Evolutionary conservation across 2,888 invertebrate genomes (phyloP), one percentile per base, ranked within the genome.

Genomic region (Pycnomerus fuliginosus): DNA sequence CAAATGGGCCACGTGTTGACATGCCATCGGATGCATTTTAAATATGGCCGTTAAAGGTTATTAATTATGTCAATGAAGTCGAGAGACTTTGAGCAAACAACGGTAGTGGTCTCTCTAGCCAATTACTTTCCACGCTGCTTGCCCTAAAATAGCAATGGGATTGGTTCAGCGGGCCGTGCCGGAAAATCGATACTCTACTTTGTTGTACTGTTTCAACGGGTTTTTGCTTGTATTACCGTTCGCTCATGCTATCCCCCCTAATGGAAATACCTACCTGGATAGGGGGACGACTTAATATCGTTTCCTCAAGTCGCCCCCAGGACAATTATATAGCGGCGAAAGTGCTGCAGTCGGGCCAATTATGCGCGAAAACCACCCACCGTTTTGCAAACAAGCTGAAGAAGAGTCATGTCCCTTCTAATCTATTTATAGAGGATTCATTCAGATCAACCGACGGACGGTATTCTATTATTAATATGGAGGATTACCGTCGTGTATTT

Each of bases 121-220:
- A 55, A 55, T 55, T 55, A 51, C 49, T 53, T 53, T 52, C 46
- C 48, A 45, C 50, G 50, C 44, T 51, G 44, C 51, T 53, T 53
- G 55, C 48, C 34, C 55, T 55, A 55, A 55, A 55, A 55, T 55
- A 55, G 55, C 55, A 50, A 45, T 51, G 52, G 53, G 55, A 53
- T 55, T 53, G 51, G 55, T 55, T 55, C 49, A 50, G 34, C 49
- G 44, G 50, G 48, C 50, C 39, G 42, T 44, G 44, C 16, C 4
- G 20, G 44, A 38, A 44, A 44, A 44, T 44, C 44, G 44, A 44
- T 44, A 44, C 20, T 31, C 31, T 29, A 27, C 29, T 16, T 29
- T 42, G 42, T 43, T 36, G 42, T 43, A 39, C 34, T 24, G 35
- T 40, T 40, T 40, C 32, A 36, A 30, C 30, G 35, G 42, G 42